Evolutionary conservation across 2,888 invertebrate species (phyloP), one percentile per base, ranked within the genome.

Genomic region (Capitulum mitella): DNA sequence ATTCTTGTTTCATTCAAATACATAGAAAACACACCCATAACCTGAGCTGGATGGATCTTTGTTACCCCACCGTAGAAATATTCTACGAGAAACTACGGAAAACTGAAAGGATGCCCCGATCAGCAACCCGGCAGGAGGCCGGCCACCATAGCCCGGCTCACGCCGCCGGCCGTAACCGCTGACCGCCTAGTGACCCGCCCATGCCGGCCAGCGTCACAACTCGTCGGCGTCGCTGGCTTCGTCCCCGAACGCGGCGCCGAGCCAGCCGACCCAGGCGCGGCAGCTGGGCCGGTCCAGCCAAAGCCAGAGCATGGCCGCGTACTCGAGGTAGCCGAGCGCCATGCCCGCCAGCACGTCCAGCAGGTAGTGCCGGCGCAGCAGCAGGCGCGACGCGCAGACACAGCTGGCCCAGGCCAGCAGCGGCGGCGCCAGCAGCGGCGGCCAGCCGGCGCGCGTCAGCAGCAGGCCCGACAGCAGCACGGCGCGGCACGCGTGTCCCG

Each of bases 401-500:
- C 91, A 87, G 0, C 88, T 85, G 0, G 91, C 89, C 97, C 97
- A 97, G 0, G 91, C 89, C 0, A 92, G 82, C 22, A 95, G 26
- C 12, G 78, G 19, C 19, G 77, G 22, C 22, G 77, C 48, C 34
- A 80, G 19, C 54, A 77, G 34, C 37, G n/a, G 37, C 29, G 37
- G n/a, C 79, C 40, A 43, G 75, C 43, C 51, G 70, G 79, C 81
- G 78, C 80, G 78, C n/a, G 78, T 26, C n/a, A 79, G 64, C 26
- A 81, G 48, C 19, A 81, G 64, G n/a, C 78, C 12, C 16, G 78
- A 78, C 26, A 81, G 77, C 78, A 81, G 78, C 8, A 92, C 89
- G 0, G 94, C 91, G 82, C 98, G 87, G 43, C 97, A 95, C 0
- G 95, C 91, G 85, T 98, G 98, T 0, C 97, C 97, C 0, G 97